Conservation (phyloP, 1,140 invertebrate genomes). For the Cotesia glomerata region DNA sequence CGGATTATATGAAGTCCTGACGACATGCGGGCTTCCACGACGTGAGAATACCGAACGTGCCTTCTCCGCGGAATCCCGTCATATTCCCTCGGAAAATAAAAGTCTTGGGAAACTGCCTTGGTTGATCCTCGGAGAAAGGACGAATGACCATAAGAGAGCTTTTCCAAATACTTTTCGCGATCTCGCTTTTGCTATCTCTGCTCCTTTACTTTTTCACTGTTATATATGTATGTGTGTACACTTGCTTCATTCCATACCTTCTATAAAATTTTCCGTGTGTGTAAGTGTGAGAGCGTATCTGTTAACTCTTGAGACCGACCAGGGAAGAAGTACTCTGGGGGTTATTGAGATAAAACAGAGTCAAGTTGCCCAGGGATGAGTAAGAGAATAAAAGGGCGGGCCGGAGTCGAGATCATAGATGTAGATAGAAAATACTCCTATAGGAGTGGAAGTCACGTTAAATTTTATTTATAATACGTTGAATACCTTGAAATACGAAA, state of each 20-base stretch:
- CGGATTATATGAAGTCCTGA: slow-evolving; percentile 37
- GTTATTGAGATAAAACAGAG: too few relatives aligned
- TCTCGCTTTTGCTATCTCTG: neutral
- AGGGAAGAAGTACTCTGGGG: too few relatives aligned
- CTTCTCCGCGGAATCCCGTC: slow-evolving; percentile 33
- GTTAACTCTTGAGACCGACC: too few relatives aligned
- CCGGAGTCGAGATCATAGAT: neutral
- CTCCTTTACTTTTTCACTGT: neutral
- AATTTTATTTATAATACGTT: slow-evolving; percentile 15
- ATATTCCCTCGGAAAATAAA: slow-evolving; percentile 32
- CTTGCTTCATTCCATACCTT: neutral
- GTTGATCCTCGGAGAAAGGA: slow-evolving; percentile 36
- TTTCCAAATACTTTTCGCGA: slow-evolving; percentile 6
- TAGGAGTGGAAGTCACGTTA: too few relatives aligned
- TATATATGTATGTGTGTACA: neutral
- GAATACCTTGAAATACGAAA: slow-evolving; percentile 23
- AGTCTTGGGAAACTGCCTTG: slow-evolving; percentile 20
- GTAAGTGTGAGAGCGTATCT: too few relatives aligned
- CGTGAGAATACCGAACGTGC: slow-evolving; percentile 38
- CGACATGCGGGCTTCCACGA: slow-evolving; percentile 33
- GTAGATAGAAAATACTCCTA: slow-evolving; percentile 8
- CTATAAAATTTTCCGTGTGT: too few relatives aligned
- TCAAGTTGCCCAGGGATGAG: too few relatives aligned
- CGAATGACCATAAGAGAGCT: slow-evolving; percentile 9
- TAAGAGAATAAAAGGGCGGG: neutral